phyloP scores from a whole-genome alignment of 2,888 invertebrate genomes.

The Tipula helvola region DNA sequence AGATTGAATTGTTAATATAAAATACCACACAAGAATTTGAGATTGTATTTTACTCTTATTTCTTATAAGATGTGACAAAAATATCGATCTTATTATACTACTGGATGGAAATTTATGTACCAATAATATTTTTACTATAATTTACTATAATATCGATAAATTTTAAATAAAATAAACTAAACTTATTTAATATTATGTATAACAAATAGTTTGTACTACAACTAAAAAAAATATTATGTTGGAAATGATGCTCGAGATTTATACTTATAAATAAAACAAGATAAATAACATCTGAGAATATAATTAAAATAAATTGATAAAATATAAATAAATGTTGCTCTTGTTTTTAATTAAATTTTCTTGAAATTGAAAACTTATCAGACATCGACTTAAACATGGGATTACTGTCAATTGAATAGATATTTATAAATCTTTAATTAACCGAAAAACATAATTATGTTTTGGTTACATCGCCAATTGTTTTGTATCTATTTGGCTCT shows the following conservation, averaged over 20 bases:
- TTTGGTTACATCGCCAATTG: too few species aligned
- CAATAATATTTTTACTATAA: background rate
- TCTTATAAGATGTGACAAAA: background rate
- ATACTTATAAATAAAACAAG: background rate
- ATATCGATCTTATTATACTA: background rate
- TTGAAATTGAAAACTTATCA: background rate
- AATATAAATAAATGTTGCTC: background rate
- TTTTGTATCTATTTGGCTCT: too few species aligned
- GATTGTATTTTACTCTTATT: background rate
- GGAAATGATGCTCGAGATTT: background rate
- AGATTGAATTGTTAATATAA: background rate
- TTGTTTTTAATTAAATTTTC: background rate
- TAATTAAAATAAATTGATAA: background rate
- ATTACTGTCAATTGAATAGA: background rate
- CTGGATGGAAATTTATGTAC: background rate
- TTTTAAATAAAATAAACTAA: background rate
- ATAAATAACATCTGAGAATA: background rate
- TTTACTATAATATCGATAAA: background rate
- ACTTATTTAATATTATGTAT: background rate
- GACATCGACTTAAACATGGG: background rate
- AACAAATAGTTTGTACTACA: background rate
- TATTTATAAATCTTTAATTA: background rate
- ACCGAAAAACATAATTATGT: background rate
- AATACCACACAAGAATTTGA: background rate
- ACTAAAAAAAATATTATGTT: background rate